phyloP scores from a whole-genome alignment of 2,113 vertebrate species.

The Terrapene triunguis region DNA sequence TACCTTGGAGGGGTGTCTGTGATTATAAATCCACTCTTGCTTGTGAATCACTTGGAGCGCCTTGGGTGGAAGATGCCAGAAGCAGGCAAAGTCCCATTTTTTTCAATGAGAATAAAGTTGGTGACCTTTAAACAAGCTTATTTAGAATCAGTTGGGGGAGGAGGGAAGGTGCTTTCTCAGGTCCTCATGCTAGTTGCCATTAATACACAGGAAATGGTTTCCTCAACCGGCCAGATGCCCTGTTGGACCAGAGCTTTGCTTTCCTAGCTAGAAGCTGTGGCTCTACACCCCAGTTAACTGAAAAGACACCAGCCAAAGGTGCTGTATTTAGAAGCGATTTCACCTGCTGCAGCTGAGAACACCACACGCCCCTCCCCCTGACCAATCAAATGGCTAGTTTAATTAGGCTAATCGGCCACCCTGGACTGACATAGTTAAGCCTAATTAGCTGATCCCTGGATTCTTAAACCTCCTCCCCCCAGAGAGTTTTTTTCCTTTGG shows the following conservation, averaged over 20 bases:
- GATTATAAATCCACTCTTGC: not conserved
- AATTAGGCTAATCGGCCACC: not conserved
- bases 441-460: not conserved
- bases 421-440: not conserved
- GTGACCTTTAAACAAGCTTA: not conserved
- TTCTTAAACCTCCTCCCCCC: not conserved
- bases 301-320: not conserved
- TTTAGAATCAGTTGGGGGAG: not conserved
- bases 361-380: fast-evolving
- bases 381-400: not conserved
- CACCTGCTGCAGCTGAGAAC: fast-evolving
- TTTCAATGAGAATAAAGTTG: not conserved
- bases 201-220: too few species aligned
- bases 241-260: not conserved
- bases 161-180: not conserved
- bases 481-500: not conserved
- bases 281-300: not conserved
- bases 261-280: not conserved
- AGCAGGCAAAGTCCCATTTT: not conserved
- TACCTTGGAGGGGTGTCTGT: too few species aligned
- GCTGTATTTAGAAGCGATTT: not conserved
- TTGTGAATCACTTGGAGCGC: not conserved
- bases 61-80: not conserved
- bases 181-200: not conserved
- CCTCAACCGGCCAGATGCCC: not conserved